Evolutionary conservation across 1,140 invertebrate species (phyloP), one percentile per base, ranked within the genome.

Genomic region (Odontomachus brunneus): DNA sequence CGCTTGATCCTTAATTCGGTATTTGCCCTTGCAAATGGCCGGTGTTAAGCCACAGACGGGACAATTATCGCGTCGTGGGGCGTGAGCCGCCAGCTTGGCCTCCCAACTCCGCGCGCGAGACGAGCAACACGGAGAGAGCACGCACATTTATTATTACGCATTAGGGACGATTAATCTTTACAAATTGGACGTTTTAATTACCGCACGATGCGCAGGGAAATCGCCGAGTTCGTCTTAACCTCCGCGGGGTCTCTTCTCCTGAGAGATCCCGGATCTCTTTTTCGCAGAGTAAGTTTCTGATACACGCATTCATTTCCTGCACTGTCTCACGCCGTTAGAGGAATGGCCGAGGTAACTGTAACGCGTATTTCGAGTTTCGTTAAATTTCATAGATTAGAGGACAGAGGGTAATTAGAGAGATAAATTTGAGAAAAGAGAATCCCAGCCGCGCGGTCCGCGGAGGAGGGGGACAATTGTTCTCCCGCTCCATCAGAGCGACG

Each of bases 131-230:
- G 51, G 29, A 33, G 29, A 24, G 17, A 44, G 24, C 33, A 69
- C 75, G 51, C 51, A 19, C 65, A 71, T 80, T 80, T 80, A 71
- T 80, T 80, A 80, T 80, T 80, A 69, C 38, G 65, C 51, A 71
- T 80, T 71, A 80, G 51, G 19, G 33, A 80, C 75, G 65, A 80
- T 80, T 71, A 80, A 69, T 80, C 75, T 71, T 80, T 80, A 80
- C 59, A 29, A 80, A 71, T 80, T 49, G 51, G 63, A 80, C 75
- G 51, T 71, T 80, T 80, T 80, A 71, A 80, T 80, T 80, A 80
- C 24, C 33, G 51, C n/a, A 22, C 22, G n/a, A 22, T 15, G 11
- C 33, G 19, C 53, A 14, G 12, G 4, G 17, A 48, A 19, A 80
- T 57, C 53, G 22, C 33, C 65, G 65, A 80, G 75, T 44, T 80